A percentile compares a stretch with the other conserved stretches of the same genome.
Conservation (phyloP, 2,113 vertebrate genomes). For the Gallinago media region DNA sequence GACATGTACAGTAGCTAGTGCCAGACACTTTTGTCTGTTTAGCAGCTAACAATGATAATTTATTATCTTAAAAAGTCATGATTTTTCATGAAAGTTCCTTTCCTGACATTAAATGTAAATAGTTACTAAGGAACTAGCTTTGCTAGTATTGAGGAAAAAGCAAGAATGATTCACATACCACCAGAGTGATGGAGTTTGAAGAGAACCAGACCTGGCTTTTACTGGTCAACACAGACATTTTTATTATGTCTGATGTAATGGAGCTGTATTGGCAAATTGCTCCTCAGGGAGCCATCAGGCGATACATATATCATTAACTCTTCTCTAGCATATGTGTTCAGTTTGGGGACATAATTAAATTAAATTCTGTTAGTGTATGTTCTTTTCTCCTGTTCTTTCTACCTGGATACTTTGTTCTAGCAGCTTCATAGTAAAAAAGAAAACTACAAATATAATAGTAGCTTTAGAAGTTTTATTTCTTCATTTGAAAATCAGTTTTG, state of each 20-base stretch:
- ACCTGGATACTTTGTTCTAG: not conserved
- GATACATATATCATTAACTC: conserved; percentile 85
- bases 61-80: conserved; percentile 65
- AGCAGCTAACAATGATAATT: conserved; percentile 79
- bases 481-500: not conserved
- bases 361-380: not conserved
- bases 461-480: not conserved
- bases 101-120: conserved; percentile 68
- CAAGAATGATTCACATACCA: conserved; percentile 70
- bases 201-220: conserved; percentile 78
- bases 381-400: not conserved
- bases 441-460: not conserved
- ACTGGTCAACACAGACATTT: conserved; percentile 85
- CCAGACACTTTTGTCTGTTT: conserved; percentile 77
- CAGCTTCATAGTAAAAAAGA: not conserved
- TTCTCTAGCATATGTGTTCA: conserved; percentile 71
- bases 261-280: conserved; percentile 88
- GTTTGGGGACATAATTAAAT: conserved; percentile 61
- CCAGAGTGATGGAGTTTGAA: conserved; percentile 81
- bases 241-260: conserved; percentile 88
- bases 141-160: conserved; percentile 5
- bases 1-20: conserved; percentile 73
- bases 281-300: conserved; percentile 85
- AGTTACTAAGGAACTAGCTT: conserved; percentile 43
- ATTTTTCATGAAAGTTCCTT: conserved; percentile 46